Evolutionary conservation across 2,113 vertebrate species (phyloP).

Genomic region (Pomatostomus ruficeps): DNA sequence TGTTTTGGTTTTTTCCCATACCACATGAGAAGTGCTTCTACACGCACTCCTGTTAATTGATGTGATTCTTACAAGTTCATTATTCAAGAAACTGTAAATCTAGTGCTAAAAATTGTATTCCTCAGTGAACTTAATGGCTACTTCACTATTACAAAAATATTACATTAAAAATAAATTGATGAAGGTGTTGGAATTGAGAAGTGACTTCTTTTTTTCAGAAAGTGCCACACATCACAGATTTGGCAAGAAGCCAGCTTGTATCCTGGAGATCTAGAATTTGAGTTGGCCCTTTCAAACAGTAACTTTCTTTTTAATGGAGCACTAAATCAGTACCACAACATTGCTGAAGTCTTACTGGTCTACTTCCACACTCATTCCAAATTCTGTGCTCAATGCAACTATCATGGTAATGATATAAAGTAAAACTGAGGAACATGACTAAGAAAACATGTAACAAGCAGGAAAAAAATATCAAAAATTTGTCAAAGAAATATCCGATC

Average conservation of each 20-base stretch:
- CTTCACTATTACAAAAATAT: background rate
- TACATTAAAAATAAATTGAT: background rate
- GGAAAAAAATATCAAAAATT: background rate
- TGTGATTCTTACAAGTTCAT: background rate
- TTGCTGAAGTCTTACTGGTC: background rate
- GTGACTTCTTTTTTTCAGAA: background rate
- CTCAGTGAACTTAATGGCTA: background rate
- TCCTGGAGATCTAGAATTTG: background rate
- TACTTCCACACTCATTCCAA: background rate
- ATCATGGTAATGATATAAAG: background rate
- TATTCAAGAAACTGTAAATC: background rate
- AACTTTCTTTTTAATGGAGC: background rate
- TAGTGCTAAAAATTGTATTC: background rate
- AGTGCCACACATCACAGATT: background rate
- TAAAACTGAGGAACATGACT: background rate
- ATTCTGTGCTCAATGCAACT: background rate
- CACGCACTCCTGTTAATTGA: background rate
- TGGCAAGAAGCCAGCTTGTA: background rate
- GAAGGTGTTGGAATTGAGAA: background rate
- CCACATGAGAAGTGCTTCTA: background rate
- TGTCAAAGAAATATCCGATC: background rate
- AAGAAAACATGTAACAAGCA: background rate
- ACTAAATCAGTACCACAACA: background rate
- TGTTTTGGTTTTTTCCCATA: background rate
- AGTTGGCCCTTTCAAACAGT: background rate